These are phyloP conservation scores for Podiceps cristatus DNA, from an alignment of 2,113 vertebrate genomes.

Conservation along the genomic window DNA sequence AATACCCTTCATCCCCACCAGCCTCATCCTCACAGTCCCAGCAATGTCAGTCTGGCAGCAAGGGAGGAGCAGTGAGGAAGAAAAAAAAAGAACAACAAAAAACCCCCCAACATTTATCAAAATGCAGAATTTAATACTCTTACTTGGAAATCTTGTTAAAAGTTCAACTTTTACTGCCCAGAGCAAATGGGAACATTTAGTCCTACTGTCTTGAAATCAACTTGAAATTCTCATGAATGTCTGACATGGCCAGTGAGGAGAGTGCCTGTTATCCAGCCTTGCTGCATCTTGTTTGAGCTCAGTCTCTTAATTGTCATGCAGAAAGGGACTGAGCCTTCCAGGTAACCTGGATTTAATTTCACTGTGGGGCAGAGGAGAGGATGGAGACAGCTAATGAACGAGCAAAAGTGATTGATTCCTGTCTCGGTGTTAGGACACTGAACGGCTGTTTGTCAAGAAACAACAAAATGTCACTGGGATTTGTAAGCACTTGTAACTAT, in stretches of 20 bases:
- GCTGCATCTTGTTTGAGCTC: background rate
- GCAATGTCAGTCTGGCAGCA: background rate
- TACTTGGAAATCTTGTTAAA: background rate
- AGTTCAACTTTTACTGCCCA: background rate
- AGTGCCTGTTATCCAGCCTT: background rate
- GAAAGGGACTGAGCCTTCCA: background rate
- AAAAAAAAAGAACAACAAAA: background rate
- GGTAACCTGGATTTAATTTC: background rate
- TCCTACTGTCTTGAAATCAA: background rate
- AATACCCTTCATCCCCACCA: background rate
- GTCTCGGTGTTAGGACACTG: background rate
- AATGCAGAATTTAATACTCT: background rate
- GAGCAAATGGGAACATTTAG: background rate
- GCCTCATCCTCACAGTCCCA: background rate
- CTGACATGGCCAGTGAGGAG: background rate
- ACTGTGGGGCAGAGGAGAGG: background rate
- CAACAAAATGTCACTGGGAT: background rate
- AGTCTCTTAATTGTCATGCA: background rate
- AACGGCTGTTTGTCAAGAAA: background rate
- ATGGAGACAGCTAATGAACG: background rate
- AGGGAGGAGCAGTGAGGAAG: background rate
- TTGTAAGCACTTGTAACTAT: background rate
- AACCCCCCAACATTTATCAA: background rate
- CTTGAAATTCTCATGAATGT: fast-evolving
- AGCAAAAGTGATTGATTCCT: background rate